A percentile compares a stretch with the other conserved stretches of the same genome.
These are phyloP conservation scores for Aldabrachelys gigantea DNA, from an alignment of 2,113 vertebrate genomes.

Conservation along the genomic window DNA sequence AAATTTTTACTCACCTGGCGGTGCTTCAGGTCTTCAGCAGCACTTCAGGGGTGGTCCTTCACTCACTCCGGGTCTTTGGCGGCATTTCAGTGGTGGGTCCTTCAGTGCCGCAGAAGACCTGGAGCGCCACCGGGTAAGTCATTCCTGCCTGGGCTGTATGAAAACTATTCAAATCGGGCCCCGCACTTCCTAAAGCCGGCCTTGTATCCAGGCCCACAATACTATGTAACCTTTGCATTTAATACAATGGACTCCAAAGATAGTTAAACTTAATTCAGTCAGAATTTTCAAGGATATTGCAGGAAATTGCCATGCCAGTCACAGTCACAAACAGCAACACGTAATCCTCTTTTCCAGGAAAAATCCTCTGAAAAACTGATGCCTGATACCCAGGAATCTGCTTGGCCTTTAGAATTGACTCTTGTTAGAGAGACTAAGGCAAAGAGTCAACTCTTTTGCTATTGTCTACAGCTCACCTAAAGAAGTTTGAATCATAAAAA, in stretches of 20 bases:
- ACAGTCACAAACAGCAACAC: neutral
- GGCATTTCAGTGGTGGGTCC: too few relatives aligned
- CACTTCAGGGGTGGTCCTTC: too few relatives aligned
- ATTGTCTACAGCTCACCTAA: neutral
- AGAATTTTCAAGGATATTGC: neutral
- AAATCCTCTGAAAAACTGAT: neutral
- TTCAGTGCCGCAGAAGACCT: too few relatives aligned
- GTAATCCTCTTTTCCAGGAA: neutral
- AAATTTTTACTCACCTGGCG: too few relatives aligned
- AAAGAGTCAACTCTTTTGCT: neutral
- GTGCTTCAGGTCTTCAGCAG: too few relatives aligned
- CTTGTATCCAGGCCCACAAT: too few relatives aligned
- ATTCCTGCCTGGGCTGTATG: too few relatives aligned
- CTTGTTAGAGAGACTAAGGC: neutral
- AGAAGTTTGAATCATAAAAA: neutral
- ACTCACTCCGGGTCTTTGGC: too few relatives aligned
- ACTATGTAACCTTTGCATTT: neutral
- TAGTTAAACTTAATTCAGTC: too few relatives aligned
- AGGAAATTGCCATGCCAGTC: neutral
- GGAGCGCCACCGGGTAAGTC: too few relatives aligned
- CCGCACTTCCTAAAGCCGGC: too few relatives aligned
- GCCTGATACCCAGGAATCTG: neutral
- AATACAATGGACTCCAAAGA: neutral
- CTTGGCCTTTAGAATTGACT: neutral
- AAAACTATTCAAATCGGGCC: too few relatives aligned